A percentile compares a stretch with the other conserved stretches of the same genome.
These are phyloP conservation scores for Hermaeophaga mercurialis DNA, from an alignment of 2,888 invertebrate genomes.

Conservation along the genomic window DNA sequence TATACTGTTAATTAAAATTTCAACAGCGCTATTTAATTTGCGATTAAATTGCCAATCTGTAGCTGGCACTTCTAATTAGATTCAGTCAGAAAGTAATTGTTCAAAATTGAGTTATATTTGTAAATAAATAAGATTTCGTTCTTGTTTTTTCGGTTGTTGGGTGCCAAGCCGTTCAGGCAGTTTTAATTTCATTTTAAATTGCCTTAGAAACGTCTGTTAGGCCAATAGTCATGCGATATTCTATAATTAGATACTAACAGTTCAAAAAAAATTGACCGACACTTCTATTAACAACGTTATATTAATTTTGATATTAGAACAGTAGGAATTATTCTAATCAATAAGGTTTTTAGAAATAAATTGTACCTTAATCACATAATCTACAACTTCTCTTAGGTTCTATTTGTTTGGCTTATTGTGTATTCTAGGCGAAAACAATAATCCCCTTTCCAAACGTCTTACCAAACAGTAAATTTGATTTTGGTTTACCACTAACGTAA, in stretches of 20 bases:
- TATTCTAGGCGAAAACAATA: conserved; percentile 6
- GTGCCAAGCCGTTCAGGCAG: not conserved
- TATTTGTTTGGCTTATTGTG: too few species aligned
- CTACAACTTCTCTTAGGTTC: too few species aligned
- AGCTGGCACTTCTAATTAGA: conserved; percentile 27
- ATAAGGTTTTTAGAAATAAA: too few species aligned
- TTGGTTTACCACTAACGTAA: conserved; percentile 20
- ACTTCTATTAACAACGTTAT: too few species aligned
- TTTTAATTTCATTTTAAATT: too few species aligned
- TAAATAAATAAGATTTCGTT: conserved; percentile 18
- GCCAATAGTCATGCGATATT: too few species aligned
- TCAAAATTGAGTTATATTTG: conserved; percentile 11
- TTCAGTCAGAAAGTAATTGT: conserved; percentile 26
- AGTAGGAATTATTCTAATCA: too few species aligned
- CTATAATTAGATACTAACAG: too few species aligned
- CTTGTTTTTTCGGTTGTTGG: conserved; percentile 4
- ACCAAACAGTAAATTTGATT: conserved; percentile 19
- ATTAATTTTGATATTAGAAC: too few species aligned
- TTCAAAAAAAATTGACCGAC: too few species aligned
- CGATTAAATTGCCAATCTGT: conserved; percentile 25
- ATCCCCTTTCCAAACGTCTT: conserved; percentile 6
- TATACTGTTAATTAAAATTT: conserved; percentile 25
- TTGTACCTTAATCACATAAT: too few species aligned
- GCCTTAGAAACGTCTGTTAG: too few species aligned
- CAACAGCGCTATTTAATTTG: conserved; percentile 17